Base-by-base conservation (phyloP, 30 jellyfish, hydroid and myxozoan species). In the Rhopilema esculentum region DNA sequence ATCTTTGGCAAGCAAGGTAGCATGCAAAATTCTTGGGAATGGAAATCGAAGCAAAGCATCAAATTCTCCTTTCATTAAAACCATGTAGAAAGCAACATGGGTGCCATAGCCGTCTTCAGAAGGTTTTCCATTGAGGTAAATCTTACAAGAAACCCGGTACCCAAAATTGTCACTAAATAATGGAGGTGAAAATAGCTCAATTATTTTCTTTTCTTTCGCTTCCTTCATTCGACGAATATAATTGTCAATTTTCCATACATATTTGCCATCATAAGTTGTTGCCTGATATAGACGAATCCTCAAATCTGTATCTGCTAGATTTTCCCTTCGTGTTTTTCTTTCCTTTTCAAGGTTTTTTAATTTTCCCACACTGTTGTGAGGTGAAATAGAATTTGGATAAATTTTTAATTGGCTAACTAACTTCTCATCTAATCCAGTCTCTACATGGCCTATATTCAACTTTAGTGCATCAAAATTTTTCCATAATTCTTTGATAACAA, bases 111-210 rank as follows among this genome's bases (percentile, higher is more conserved):
- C 82, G 27, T 67, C 61, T 23, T 77, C 87, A 28, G 32, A 68
- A 23, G 75, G 49, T 20, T 92, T 95, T 2, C 98, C 98, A 67
- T 88, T 75, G 16, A 88, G 40, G 76, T 63, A 87, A 1, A 92
- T 63, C 53, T 76, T 87, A 26, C 88, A 77, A 40, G 95, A 92
- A 40, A 83, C 57, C 67, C 78, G 82, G 80, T 85, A 92, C 18
- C 98, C 98, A 51, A 77, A 92, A 7, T 49, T 27, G 15, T 77
- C 30, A 0, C 97, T 66, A 49, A 15, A 82, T 25, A 92, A 49
- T 0, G 98, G 98, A 7, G 98, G 98, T 22, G 98, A 87, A 70
- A 57, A 92, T 26, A 92, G 82, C 24, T 92, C 95, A 16, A 64
- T 40, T 4, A 75, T 77, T 69, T 66, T 77, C 8, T 89, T 92